Percentiles rank a stretch among this genome's conserved stretches.
Conservation (phyloP, 1,140 invertebrate species). For the Bombyx mandarina region DNA sequence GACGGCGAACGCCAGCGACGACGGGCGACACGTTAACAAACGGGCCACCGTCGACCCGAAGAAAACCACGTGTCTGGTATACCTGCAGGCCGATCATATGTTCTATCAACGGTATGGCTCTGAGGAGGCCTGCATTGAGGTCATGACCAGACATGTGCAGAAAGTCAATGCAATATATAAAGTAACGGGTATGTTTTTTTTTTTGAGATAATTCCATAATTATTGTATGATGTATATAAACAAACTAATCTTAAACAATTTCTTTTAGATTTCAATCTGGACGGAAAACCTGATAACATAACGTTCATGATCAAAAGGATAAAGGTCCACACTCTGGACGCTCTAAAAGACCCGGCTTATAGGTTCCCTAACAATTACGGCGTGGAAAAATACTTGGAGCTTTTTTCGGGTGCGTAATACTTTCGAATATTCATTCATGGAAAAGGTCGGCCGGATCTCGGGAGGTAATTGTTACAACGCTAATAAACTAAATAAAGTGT, state of each 20-base stretch:
- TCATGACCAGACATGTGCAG: conserved; percentile 95
- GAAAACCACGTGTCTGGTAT: conserved; percentile 91
- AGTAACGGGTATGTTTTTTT: conserved; percentile 78
- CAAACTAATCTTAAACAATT: conserved; percentile 16
- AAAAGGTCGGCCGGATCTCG: conserved; percentile 6
- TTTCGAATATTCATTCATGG: conserved; percentile 34
- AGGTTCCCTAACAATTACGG: conserved; percentile 94
- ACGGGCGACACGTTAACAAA: conserved; percentile 76
- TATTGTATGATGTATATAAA: not conserved
- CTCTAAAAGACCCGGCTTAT: conserved; percentile 86
- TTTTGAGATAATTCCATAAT: conserved; percentile 10
- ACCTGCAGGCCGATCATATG: conserved; percentile 95
- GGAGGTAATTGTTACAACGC: conserved; percentile 6
- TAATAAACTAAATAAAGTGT: conserved; percentile 15
- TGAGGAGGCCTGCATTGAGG: conserved; percentile 94
- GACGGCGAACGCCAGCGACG: conserved; percentile 70
- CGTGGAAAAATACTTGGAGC: conserved; percentile 93
- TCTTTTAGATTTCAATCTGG: conserved; percentile 92
- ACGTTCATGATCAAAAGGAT: conserved; percentile 97
- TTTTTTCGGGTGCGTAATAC: conserved; percentile 84
- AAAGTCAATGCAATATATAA: conserved; percentile 94
- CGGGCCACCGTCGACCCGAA: conserved; percentile 83
- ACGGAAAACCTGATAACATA: conserved; percentile 92
- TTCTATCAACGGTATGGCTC: conserved; percentile 93
- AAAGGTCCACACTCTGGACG: conserved; percentile 90